Evolutionary conservation across 2,113 vertebrate species (phyloP).

Genomic region (Neolamprologus sp.): DNA sequence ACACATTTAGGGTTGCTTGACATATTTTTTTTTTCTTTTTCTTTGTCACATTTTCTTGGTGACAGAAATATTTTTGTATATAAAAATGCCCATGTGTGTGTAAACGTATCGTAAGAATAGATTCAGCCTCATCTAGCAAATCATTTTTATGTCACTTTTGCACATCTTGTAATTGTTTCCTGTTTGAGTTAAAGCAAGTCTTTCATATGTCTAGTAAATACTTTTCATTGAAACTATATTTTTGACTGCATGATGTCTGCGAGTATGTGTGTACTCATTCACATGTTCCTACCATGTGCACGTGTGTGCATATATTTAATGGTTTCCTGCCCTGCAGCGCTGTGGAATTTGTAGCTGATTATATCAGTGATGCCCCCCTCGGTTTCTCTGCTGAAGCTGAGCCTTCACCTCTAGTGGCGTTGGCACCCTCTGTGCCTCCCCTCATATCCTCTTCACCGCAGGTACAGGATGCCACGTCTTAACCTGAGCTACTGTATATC

Average conservation of each 20-base stretch:
- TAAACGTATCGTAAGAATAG: accelerated
- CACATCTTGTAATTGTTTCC: neutral
- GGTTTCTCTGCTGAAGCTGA: conserved; percentile 27
- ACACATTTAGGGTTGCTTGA: too few relatives aligned
- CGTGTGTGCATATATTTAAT: neutral
- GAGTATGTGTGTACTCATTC: neutral
- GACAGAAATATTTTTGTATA: neutral
- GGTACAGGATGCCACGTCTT: conserved; percentile 42
- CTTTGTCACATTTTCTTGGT: neutral
- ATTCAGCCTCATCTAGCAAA: neutral
- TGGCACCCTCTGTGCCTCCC: conserved; percentile 29
- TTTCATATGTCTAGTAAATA: neutral
- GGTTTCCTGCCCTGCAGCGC: conserved; percentile 36
- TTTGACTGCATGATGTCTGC: accelerated
- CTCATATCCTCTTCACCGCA: conserved; percentile 17
- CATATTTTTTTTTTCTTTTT: accelerated
- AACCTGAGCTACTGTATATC: neutral
- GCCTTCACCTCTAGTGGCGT: conserved; percentile 23
- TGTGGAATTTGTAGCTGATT: conserved; percentile 39
- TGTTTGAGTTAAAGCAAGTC: neutral
- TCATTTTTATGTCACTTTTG: neutral
- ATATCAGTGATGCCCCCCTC: conserved; percentile 10
- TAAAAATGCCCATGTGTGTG: neutral
- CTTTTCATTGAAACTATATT: neutral
- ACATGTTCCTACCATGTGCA: neutral